These are phyloP conservation scores for Sylvietta virens DNA, from an alignment of 2,113 vertebrate genomes.

Conservation along the genomic window DNA sequence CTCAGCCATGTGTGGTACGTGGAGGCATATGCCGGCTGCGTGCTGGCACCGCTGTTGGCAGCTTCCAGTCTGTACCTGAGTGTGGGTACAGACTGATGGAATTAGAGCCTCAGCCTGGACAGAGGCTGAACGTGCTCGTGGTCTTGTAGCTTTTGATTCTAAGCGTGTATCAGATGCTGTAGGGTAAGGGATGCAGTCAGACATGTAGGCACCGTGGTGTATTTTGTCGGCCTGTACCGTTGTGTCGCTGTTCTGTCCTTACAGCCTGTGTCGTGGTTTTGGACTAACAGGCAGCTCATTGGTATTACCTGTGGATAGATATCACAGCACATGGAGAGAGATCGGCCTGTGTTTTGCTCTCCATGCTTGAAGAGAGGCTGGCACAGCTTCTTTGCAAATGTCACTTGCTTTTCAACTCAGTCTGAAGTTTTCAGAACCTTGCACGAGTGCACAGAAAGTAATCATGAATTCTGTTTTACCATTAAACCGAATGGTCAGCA, in stretches of 20 bases:
- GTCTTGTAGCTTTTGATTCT: background rate
- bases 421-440: background rate
- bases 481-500: rapidly evolving
- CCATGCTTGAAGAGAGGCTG: background rate
- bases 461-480: background rate
- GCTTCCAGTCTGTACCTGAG: rapidly evolving
- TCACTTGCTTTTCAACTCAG: background rate
- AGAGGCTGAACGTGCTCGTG: rapidly evolving
- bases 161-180: rapidly evolving
- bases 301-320: too few relatives aligned
- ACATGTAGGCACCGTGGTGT: rapidly evolving
- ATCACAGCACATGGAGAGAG: rapidly evolving
- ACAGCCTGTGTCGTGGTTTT: background rate
- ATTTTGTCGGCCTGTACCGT: rapidly evolving
- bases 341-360: background rate
- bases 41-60: background rate
- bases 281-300: background rate
- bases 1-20: rapidly evolving
- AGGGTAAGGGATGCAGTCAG: too few relatives aligned
- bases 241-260: background rate
- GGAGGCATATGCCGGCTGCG: rapidly evolving
- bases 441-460: background rate
- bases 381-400: background rate
- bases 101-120: background rate
- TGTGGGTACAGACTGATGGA: rapidly evolving